Base-by-base conservation (phyloP, 2,888 invertebrate species). In the Athalia circularis region DNA sequence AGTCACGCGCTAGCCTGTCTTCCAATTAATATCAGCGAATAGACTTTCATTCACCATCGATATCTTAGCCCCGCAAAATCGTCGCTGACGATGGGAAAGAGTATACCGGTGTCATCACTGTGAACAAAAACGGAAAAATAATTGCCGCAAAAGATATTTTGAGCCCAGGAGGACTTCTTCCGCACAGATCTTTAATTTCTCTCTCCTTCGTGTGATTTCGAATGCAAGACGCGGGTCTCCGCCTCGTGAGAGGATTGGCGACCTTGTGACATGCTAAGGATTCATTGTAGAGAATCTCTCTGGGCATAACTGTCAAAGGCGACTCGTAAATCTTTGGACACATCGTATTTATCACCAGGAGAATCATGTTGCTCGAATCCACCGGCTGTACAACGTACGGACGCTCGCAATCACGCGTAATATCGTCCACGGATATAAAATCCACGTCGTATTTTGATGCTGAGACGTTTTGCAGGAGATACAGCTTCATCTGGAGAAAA, bases 321-420 rank as follows among this genome's bases (percentile, higher is more conserved):
- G 91, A 91, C 68, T 92, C 92, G 3, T 91, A 91, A 77, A 85
- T 87, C 47, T 90, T 90, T 0, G 92, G 92, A 86, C 95, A 95
- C 79, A 93, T 91, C 15, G 91, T 92, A 5, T 83, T 85, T n/a
- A 96, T 93, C 15, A 96, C 95, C 65, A 97, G 91, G 85, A 97
- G 91, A 79, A 97, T 91, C 91, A 97, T 92, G 88, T 96, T 97
- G 76, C 95, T 96, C 83, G 93, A 93, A 80, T 95, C 94, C 79
- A 97, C 95, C 62, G 94, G 92, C 83, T 95, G 93, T 2, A 94
- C 94, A 82, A 95, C 94, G 90, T 95, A 96, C 43, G 95, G 94
- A 86, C 94, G 91, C 11, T 62, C 65, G 77, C 89, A 89, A 9
- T 81, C 82, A 3, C 80, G 78, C 1, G 80, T 78, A 9, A 82